Evolutionary conservation across 2,113 vertebrate genomes (phyloP).

Genomic region (Eidolon helvum): DNA sequence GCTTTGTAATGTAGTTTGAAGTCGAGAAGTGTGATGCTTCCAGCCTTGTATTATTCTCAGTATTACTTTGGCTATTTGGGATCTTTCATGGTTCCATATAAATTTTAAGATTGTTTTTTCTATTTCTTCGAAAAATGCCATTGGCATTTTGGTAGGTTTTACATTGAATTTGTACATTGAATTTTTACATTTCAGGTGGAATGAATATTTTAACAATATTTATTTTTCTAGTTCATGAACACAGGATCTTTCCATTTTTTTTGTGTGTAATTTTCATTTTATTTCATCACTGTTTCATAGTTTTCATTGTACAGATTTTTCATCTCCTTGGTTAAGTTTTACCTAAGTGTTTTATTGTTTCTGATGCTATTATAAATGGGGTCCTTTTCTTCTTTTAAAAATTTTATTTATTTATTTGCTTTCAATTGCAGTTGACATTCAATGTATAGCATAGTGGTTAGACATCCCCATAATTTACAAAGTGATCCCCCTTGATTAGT

Average conservation of each 20-base stretch:
- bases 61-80: background rate
- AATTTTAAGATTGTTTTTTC: background rate
- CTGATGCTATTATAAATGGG: background rate
- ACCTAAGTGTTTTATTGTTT: background rate
- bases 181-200: background rate
- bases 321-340: background rate
- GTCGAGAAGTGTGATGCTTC: background rate
- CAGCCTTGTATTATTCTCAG: background rate
- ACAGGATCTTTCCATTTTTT: background rate
- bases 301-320: background rate
- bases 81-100: background rate
- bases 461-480: too few species aligned
- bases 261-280: background rate
- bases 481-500: too few species aligned
- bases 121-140: background rate
- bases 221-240: background rate
- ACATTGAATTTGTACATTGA: background rate
- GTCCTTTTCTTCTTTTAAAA: background rate
- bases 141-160: background rate
- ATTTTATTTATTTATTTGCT: too few species aligned
- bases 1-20: background rate
- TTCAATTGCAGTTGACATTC: too few species aligned
- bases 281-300: background rate
- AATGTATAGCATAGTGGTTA: too few species aligned
- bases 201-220: background rate